Conservation (phyloP, 2,113 vertebrate genomes). For the Crypturellus undulatus region DNA sequence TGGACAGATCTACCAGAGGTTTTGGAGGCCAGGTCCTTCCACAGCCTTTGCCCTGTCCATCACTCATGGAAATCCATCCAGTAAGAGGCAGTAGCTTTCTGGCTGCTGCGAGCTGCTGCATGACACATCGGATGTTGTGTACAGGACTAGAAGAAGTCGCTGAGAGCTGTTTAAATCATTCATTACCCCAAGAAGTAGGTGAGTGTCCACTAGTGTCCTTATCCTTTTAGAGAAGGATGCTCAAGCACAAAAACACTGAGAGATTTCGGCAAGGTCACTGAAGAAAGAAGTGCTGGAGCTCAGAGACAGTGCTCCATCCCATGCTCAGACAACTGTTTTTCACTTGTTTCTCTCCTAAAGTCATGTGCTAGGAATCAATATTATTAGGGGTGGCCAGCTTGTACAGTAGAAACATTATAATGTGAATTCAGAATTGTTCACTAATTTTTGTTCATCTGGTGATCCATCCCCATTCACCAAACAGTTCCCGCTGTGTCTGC, state of each 20-base stretch:
- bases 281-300: not conserved
- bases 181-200: slow-evolving; percentile 20
- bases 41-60: slow-evolving; percentile 8
- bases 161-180: slow-evolving; percentile 58
- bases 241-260: slow-evolving; percentile 11
- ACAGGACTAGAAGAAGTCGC: slow-evolving; percentile 42
- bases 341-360: slow-evolving; percentile 28
- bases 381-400: not conserved
- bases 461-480: not conserved
- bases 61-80: not conserved
- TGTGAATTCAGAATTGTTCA: not conserved
- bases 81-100: slow-evolving; percentile 38
- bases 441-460: not conserved
- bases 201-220: slow-evolving; percentile 47
- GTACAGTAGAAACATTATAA: not conserved
- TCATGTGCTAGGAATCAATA: not conserved
- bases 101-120: slow-evolving; percentile 29
- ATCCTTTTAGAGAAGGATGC: slow-evolving; percentile 39
- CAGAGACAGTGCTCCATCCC: not conserved
- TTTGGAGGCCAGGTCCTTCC: not conserved
- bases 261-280: not conserved
- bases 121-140: slow-evolving; percentile 17
- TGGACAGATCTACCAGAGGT: not conserved
- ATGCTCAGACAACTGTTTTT: not conserved
- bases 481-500: not conserved